Conservation (phyloP, 2,888 invertebrate genomes). For the Diplolepis rosae region DNA sequence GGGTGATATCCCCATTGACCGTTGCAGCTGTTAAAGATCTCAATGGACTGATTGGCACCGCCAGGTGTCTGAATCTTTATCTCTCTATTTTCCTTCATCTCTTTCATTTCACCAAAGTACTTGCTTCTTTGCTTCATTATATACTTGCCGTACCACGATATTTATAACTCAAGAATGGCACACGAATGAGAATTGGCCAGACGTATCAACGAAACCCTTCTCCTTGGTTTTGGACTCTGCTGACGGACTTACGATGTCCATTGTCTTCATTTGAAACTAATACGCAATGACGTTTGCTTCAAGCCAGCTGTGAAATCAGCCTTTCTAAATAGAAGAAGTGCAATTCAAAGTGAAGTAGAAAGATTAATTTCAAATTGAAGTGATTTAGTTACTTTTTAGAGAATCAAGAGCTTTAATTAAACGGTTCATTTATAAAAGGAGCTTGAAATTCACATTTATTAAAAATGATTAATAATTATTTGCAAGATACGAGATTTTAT, state of each 20-base stretch:
- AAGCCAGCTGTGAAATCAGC: conserved; percentile 36
- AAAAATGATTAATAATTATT: too few relatives aligned
- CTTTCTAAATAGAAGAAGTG: conserved; percentile 4
- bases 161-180: conserved; percentile 68
- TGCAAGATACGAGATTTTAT: too few relatives aligned
- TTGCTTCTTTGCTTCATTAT: conserved; percentile 32
- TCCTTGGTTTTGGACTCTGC: conserved; percentile 33
- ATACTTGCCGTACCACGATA: conserved; percentile 47
- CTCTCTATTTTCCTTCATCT: conserved; percentile 46
- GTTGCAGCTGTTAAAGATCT: conserved; percentile 66
- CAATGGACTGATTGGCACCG: conserved; percentile 70
- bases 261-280: conserved; percentile 40
- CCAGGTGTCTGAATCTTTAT: conserved; percentile 59
- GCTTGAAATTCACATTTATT: too few relatives aligned
- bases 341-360: neutral
- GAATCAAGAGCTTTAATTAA: neutral
- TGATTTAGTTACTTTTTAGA: neutral
- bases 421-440: too few relatives aligned
- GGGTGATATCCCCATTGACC: conserved; percentile 63
- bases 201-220: conserved; percentile 43
- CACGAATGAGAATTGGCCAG: conserved; percentile 56
- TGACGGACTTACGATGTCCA: conserved; percentile 51
- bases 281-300: conserved; percentile 30
- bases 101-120: conserved; percentile 25
- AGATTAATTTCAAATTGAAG: neutral